Base-by-base conservation (phyloP, 2,888 invertebrate species). In the Arrhopalites spinosus region DNA sequence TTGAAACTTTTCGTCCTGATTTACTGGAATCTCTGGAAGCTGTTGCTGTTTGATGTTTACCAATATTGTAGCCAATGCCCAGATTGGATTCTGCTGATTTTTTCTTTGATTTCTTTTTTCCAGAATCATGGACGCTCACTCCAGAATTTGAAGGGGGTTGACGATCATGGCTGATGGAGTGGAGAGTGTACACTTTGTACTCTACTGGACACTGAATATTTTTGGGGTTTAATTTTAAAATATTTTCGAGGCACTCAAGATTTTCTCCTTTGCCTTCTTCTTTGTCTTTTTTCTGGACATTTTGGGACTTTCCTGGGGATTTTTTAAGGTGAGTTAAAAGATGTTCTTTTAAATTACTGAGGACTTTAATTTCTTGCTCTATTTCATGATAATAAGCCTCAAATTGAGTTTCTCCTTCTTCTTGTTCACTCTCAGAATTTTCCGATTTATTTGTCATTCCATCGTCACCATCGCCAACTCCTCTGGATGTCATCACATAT, bases 121-220 rank as follows among this genome's bases (percentile, higher is more conserved):
- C 27, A 1, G 13, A 13, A 43, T n/a, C n/a, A 11, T 36, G 5
- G 20, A 2, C 25, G 11, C 3, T 2, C 2, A 1, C 25, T 17
- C 13, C 13, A 13, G 3, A 11, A 7, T 36, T 36, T 63, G 63
- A 27, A 25, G 17, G 63, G 63, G 1, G 3, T 36, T 17, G 43
- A 45, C 2, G 43, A 13, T 66, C 66, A 0, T 45, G 43, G 8
- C 13, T 43, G n/a, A 71, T 56, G n/a, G 71, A 71, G 23, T 56
- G 59, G 11, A 71, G 43, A 15, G 71, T 71, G 71, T 71, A 71
- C 23, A 71, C 71, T 5, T 23, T 71, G 61, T 23, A 71, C 3
- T 71, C 71, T n/a, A 43, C 15, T 7, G 56, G 56, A n/a, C 20
- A 7, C 3, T 11, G 25, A 2, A 45, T 17, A 53, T 53, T 5